Conservation (phyloP, 2,113 vertebrate species). For the Coptodon rendalli region DNA sequence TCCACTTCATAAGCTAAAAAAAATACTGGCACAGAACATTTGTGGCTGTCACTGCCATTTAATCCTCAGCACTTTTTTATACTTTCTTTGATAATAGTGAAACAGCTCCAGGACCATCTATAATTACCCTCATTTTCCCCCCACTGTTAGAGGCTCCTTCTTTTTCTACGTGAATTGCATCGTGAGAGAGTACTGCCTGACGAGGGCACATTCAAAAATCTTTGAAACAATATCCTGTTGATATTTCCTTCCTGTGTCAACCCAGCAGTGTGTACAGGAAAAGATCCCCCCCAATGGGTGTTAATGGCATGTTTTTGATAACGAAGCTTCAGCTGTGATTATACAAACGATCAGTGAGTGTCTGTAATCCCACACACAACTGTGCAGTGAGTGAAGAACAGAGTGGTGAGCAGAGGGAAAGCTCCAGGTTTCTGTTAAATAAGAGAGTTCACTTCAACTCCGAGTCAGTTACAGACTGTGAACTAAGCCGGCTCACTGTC, state of each 20-base stretch:
- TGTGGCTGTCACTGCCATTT: not conserved
- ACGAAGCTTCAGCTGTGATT: not conserved
- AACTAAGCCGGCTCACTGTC: not conserved
- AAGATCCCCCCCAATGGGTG: not conserved
- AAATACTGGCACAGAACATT: not conserved
- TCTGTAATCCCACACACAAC: rapidly evolving
- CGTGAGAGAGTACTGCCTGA: not conserved
- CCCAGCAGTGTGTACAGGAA: not conserved
- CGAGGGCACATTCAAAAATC: not conserved
- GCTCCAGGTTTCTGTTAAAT: rapidly evolving
- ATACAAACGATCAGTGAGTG: not conserved
- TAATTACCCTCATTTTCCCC: not conserved
- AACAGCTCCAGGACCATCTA: not conserved
- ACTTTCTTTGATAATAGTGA: not conserved
- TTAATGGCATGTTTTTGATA: not conserved
- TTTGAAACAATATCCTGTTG: not conserved
- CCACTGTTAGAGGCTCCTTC: not conserved
- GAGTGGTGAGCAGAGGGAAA: not conserved
- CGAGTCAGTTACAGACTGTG: not conserved
- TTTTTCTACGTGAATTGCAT: not conserved
- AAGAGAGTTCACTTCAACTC: not conserved
- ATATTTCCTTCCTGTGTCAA: not conserved
- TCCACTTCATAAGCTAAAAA: rapidly evolving
- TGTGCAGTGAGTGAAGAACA: not conserved
- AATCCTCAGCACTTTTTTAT: not conserved